Evolutionary conservation across 1,140 invertebrate genomes (phyloP), one percentile per base, ranked within the genome.

Genomic region (Cotesia chilonis): DNA sequence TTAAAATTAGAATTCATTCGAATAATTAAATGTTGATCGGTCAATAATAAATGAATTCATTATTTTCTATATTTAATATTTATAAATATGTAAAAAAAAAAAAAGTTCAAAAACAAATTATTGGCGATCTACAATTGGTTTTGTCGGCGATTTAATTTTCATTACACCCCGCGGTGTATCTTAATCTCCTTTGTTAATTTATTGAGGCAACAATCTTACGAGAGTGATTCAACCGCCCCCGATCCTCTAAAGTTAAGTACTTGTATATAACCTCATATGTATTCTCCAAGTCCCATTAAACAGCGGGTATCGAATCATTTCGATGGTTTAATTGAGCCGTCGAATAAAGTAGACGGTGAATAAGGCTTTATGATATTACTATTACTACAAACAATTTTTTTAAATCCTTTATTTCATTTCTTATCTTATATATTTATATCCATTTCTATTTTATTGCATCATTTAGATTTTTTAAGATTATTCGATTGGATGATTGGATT

Each of bases 321-420:
- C 79, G 77, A 76, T 75, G 78, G 74, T 75, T 80, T 80, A 82
- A 84, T 84, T 78, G 81, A 84, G 81, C 78, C 80, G 77, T 82
- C 64, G 74, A 76, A 66, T 20, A 37, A 37, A 64, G 61, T 60
- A 20, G 9, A 71, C 54, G 17, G 41, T 9, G 41, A 52, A 51
- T 60, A n/a, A 63, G 36, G 41, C 10, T 20, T 37, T 38, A 36
- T 59, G 54, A n/a, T 9, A 20, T 36, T 36, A 35, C 28, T 64
- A 35, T 36, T 2, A 10, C 7, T n/a, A 20, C n/a, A 12, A 12
- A 14, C n/a, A 14, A 12, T 12, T 20, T 55, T 55, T 55, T 55
- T 55, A 14, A 10, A 52, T 52, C 7, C 47, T n/a, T 4, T n/a
- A 10, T 52, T n/a, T 55, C 54, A 9, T 55, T 55, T 20, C 17